Conservation (phyloP, 2,113 vertebrate species). For the Saccopteryx bilineata region DNA sequence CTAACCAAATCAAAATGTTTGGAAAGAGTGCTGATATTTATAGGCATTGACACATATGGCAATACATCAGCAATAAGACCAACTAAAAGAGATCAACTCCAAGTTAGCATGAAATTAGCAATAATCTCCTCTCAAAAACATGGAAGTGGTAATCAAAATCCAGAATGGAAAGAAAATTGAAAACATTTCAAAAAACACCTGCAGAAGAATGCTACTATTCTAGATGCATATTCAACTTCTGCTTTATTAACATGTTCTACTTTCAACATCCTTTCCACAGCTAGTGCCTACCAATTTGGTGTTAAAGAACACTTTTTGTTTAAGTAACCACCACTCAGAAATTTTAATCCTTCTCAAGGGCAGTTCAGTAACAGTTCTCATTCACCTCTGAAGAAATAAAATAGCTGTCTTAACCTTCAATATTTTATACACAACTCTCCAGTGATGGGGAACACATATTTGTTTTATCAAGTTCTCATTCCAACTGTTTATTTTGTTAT, state of each 20-base stretch:
- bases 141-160: conserved; percentile 65
- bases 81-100: conserved; percentile 61
- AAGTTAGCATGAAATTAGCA: conserved; percentile 57
- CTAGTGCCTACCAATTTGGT: not conserved
- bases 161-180: conserved; percentile 47
- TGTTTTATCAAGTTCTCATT: not conserved
- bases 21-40: conserved; percentile 40
- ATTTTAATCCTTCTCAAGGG: conserved; percentile 51
- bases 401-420: not conserved
- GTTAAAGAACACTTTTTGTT: conserved; percentile 27
- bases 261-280: conserved; percentile 56
- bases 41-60: not conserved
- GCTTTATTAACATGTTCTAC: conserved; percentile 12
- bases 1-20: conserved; percentile 72
- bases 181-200: conserved; percentile 68
- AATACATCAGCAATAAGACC: conserved; percentile 55
- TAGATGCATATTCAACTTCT: conserved; percentile 50
- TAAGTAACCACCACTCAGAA: conserved; percentile 38
- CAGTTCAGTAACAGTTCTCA: conserved; percentile 40
- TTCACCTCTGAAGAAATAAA: conserved; percentile 27
- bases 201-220: conserved; percentile 47
- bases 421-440: not conserved
- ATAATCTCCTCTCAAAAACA: conserved; percentile 50
- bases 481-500: not conserved
- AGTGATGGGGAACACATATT: not conserved